Percentiles rank a stretch among this genome's conserved stretches.
These are phyloP conservation scores for Parambassis ranga DNA, from an alignment of 2,797 vertebrate species.

Conservation along the genomic window DNA sequence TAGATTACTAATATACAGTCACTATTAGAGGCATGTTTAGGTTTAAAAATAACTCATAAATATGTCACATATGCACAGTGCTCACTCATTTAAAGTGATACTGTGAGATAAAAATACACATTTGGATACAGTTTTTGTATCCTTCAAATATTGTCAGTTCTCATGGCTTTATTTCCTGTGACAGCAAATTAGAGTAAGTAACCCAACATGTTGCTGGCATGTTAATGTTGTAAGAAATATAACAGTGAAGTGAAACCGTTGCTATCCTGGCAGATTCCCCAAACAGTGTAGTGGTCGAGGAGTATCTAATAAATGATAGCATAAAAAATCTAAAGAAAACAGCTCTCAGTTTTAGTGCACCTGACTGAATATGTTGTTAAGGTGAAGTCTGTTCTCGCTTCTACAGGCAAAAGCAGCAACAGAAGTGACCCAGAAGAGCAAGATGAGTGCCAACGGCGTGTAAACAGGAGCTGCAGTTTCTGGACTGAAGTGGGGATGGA, in stretches of 20 bases:
- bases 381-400: neutral
- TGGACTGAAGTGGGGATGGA: slow-evolving; percentile 1
- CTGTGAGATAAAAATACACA: neutral
- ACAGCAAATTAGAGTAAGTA: too few species aligned
- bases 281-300: too few species aligned
- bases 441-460: slow-evolving; percentile 82
- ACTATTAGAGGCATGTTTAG: too few species aligned
- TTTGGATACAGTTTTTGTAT: neutral
- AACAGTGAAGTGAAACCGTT: too few species aligned
- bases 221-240: too few species aligned
- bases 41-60: slow-evolving; percentile 41
- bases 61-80: neutral
- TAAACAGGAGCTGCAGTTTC: slow-evolving; percentile 47
- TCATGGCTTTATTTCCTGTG: neutral
- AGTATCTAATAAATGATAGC: too few species aligned
- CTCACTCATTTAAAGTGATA: neutral
- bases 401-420: slow-evolving; percentile 80
- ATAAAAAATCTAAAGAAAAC: too few species aligned
- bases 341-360: too few species aligned
- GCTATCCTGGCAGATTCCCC: too few species aligned
- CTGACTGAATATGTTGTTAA: too few species aligned
- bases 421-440: slow-evolving; percentile 79
- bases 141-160: neutral
- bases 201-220: too few species aligned
- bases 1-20: too few species aligned